A percentile compares a stretch with the other conserved stretches of the same genome.
Evolutionary conservation across 2,797 vertebrate genomes (phyloP).

Genomic region (Nyctibius grandis): DNA sequence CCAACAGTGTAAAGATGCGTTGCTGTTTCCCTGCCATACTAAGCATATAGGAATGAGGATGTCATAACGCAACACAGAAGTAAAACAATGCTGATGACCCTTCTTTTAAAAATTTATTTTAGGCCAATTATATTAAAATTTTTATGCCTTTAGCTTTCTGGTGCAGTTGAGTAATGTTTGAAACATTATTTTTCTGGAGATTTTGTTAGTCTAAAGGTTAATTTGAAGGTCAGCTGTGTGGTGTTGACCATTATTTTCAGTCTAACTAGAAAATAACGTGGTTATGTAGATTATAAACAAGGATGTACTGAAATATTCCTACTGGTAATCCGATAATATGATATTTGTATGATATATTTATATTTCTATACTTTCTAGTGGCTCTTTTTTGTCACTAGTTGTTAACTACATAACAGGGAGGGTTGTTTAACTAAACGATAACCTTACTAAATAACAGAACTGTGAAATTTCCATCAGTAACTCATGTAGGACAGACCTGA

Average conservation of each 20-base stretch:
- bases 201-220: neutral
- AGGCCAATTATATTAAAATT: neutral
- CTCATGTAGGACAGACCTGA: neutral
- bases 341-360: neutral
- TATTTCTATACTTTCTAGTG: neutral
- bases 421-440: neutral
- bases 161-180: neutral
- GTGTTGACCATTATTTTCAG: neutral
- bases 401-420: neutral
- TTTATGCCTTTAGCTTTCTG: neutral
- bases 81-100: neutral
- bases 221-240: neutral
- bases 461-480: neutral
- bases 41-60: neutral
- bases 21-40: neutral
- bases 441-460: neutral
- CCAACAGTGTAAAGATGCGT: neutral
- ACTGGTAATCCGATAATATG: neutral
- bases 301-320: neutral
- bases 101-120: neutral
- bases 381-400: neutral
- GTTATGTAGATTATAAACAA: neutral
- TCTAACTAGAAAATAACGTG: neutral
- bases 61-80: neutral
- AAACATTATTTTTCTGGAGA: neutral